Evolutionary conservation across 2,113 vertebrate genomes (phyloP).

Genomic region (Micromys minutus): DNA sequence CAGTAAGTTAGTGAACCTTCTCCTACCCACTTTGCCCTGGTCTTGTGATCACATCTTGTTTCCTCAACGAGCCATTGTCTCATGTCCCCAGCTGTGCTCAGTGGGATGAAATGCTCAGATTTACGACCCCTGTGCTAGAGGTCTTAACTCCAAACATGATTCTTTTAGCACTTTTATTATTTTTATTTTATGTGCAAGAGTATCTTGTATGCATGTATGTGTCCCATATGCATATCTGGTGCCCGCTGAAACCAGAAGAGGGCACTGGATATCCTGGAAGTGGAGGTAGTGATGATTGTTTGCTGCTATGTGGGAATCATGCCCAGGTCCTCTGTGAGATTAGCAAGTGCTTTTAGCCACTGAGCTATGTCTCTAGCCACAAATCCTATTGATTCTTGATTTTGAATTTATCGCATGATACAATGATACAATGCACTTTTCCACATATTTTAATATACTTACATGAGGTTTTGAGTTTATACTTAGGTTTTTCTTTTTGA

Average conservation of each 20-base stretch:
- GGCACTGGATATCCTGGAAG: not conserved
- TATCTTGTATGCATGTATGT: not conserved
- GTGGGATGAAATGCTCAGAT: not conserved
- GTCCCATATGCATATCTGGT: not conserved
- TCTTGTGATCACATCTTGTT: not conserved
- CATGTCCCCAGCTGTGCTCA: not conserved
- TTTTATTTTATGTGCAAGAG: not conserved
- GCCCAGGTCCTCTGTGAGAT: not conserved
- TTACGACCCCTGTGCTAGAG: not conserved
- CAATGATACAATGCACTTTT: not conserved
- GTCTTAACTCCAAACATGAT: not conserved
- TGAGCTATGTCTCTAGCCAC: not conserved
- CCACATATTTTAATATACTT: not conserved
- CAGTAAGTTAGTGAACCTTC: not conserved
- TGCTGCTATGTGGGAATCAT: not conserved
- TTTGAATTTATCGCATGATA: not conserved
- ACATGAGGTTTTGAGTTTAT: not conserved
- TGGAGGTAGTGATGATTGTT: not conserved
- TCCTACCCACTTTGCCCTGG: not conserved
- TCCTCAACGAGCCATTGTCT: not conserved
- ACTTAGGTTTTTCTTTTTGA: not conserved
- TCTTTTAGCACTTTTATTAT: not conserved
- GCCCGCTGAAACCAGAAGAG: not conserved
- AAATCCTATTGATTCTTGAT: not conserved
- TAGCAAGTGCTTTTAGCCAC: not conserved